Evolutionary conservation across 2,797 vertebrate species (phyloP).

Genomic region (Enteromius trimaculatus): DNA sequence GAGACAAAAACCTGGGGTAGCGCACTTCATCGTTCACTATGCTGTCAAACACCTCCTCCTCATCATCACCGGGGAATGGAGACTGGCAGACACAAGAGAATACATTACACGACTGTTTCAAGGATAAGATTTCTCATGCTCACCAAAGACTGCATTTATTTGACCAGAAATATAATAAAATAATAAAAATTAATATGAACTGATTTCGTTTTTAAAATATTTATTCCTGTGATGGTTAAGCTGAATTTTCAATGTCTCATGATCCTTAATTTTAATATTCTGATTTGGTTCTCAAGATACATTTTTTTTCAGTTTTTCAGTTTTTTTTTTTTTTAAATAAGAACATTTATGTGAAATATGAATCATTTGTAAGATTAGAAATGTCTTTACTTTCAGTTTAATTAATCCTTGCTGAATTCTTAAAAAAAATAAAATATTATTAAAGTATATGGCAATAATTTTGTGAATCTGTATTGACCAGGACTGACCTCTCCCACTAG

Average conservation of each 20-base stretch:
- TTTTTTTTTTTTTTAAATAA: neutral
- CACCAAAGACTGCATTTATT: neutral
- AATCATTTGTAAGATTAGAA: neutral
- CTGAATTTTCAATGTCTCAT: neutral
- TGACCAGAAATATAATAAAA: neutral
- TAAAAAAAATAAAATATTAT: neutral
- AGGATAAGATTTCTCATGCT: neutral
- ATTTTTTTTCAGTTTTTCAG: neutral
- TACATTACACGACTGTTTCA: constrained; percentile 2
- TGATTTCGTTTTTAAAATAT: neutral
- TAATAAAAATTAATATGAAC: too few relatives aligned
- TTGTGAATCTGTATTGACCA: neutral
- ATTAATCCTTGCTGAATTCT: neutral
- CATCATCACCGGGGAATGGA: constrained; percentile 94
- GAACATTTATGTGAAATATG: neutral
- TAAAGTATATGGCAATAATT: neutral
- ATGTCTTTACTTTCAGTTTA: neutral
- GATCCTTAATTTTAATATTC: neutral
- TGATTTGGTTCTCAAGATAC: neutral
- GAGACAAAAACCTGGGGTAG: constrained; percentile 86
- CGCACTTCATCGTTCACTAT: constrained; percentile 90
- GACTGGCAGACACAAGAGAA: constrained; percentile 75
- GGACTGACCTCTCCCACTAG: constrained; percentile 91
- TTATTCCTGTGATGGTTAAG: neutral
- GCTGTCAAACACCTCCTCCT: constrained; percentile 96